Base-by-base conservation (phyloP, 2,113 vertebrate genomes). In the Platichthys stellatus region DNA sequence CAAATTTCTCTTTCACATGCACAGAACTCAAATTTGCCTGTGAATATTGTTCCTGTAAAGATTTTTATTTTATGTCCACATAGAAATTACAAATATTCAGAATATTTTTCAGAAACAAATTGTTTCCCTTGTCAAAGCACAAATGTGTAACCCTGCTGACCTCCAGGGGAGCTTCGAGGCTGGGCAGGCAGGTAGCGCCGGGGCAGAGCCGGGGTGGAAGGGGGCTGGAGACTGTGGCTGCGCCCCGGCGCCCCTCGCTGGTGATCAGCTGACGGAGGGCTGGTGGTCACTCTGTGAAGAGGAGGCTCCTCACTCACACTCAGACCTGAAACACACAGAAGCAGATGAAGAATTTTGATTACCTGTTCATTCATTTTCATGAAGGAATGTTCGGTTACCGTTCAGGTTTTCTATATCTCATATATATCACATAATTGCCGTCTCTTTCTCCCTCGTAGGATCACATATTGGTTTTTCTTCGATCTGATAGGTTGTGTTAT, bases 111-210 rank as follows among this genome's bases (percentile, higher is more conserved):
- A 38, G 1, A 65, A 74, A 45, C 60, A 18, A 18, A 66, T 35
- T 0, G 21, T 26, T 6, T 60, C 24, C 12, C 3, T 10, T 2
- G 13, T 43, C 0, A 3, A 61, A 40, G 5, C 5, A 43, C 31
- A 21, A 59, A 45, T 66, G 0, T 56, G 31, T 31, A 7, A 31
- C 31, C 31, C 0, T 17, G 64, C 90, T 87, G 67, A 93, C 92
- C 88, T 85, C 85, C 90, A 45, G 92, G 92, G n/a, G 91, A 93
- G 83, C 85, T 86, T 23, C 89, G 79, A 17, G 90, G 90, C 86
- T 91, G 91, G 2, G 92, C 70, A 2, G 92, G 91, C 74, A 93
- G 89, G 83, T 82, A 93, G 69, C 92, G 90, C 0, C 92, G 75
- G 3, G 85, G 92, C 72, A 93, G 87, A 28, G 86, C 92, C 0